Evolutionary conservation across 1,140 invertebrate species (phyloP).

Genomic region (Harlomillsia oculata): DNA sequence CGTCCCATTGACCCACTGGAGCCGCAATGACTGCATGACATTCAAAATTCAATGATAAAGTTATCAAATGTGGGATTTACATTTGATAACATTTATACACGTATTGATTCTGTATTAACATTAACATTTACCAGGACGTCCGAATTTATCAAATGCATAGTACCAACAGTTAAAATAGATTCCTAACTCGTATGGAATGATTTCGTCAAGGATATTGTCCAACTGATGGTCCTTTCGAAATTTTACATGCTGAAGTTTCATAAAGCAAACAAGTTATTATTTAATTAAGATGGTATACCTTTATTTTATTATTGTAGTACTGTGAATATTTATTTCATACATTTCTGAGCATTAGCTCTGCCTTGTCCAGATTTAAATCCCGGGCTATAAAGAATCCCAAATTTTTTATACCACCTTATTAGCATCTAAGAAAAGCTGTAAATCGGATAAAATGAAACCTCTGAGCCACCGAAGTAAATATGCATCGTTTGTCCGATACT

Average conservation of each 20-base stretch:
- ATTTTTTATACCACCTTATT: neutral
- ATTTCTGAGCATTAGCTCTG: constrained; percentile 8
- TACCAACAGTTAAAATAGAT: neutral
- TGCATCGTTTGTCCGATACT: neutral
- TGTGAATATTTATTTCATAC: neutral
- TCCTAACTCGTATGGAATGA: neutral
- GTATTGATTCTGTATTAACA: too few relatives aligned
- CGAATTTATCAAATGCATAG: neutral
- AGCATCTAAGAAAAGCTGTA: neutral
- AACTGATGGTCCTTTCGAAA: neutral
- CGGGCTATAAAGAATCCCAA: neutral
- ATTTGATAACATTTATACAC: neutral
- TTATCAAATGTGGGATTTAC: neutral
- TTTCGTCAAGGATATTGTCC: neutral
- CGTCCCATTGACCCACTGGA: constrained; percentile 2
- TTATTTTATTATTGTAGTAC: neutral
- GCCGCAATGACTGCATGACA: neutral
- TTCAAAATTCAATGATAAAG: neutral
- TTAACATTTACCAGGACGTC: neutral
- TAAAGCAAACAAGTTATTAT: neutral
- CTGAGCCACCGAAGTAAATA: constrained; percentile 5
- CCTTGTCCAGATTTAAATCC: neutral
- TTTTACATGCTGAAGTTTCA: neutral
- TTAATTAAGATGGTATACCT: neutral
- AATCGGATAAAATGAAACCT: neutral